Conservation (phyloP, 2,113 vertebrate genomes). For the Amphiprion ocellaris region DNA sequence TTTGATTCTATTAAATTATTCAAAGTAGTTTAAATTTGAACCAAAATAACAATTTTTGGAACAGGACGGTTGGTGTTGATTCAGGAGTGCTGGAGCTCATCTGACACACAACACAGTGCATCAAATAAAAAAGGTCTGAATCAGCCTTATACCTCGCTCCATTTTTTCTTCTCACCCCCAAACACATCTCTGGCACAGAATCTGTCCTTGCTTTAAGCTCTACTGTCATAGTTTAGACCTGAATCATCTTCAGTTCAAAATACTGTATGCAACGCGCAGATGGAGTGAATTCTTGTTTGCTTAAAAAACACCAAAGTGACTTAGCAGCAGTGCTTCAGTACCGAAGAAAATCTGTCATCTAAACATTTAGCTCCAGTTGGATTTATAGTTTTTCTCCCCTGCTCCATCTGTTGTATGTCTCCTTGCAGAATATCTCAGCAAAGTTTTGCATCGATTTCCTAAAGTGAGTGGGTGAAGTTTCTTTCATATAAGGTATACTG, state of each 20-base stretch:
- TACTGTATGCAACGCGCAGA: neutral
- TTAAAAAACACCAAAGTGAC: neutral
- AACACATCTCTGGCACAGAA: no score
- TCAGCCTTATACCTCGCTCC: no score
- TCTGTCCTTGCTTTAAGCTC: no score
- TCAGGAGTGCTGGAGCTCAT: no score
- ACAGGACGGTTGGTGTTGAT: no score
- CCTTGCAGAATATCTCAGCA: neutral
- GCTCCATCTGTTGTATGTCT: slow-evolving; percentile 27
- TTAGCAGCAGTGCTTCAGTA: neutral
- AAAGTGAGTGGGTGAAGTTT: slow-evolving; percentile 7
- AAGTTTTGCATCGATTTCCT: neutral
- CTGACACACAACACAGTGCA: no score
- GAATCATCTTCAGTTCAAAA: neutral
- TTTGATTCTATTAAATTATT: no score
- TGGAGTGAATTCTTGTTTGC: neutral
- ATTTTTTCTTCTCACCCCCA: no score
- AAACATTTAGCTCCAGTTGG: slow-evolving; percentile 26
- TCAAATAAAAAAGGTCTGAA: no score
- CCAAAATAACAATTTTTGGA: no score
- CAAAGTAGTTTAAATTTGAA: no score
- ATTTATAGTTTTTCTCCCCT: neutral
- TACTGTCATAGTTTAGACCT: neutral
- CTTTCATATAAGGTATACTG: neutral
- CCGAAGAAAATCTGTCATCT: neutral